These are phyloP conservation scores for Parauchenoglanis ngamensis DNA, from an alignment of 2,797 vertebrate genomes.

Conservation along the genomic window DNA sequence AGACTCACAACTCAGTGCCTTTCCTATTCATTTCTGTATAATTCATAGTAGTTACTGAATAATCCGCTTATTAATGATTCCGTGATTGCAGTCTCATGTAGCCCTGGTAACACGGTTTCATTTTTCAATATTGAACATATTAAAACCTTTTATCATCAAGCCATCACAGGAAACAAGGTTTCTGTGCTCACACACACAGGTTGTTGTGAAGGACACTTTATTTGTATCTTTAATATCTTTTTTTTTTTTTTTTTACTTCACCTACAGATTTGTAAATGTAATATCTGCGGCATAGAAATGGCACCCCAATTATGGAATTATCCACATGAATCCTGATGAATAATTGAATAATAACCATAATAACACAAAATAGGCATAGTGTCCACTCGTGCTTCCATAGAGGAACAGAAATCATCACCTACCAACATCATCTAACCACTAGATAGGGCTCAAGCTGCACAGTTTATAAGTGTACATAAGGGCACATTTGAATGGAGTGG, in stretches of 20 bases:
- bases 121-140: not conserved
- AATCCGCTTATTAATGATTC: not conserved
- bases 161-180: not conserved
- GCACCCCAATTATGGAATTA: not conserved
- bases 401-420: not conserved
- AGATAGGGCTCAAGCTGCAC: slow-evolving; percentile 37
- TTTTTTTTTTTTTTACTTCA: not conserved
- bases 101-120: not conserved
- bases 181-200: not conserved
- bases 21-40: not conserved
- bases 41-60: not conserved
- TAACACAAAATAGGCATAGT: not conserved
- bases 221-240: not conserved
- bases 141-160: too few species aligned
- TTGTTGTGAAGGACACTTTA: not conserved
- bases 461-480: not conserved
- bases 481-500: not conserved
- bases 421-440: slow-evolving; percentile 21
- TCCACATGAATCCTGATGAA: not conserved
- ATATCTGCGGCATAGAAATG: not conserved
- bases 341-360: not conserved
- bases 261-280: not conserved
- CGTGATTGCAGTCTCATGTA: not conserved
- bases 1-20: not conserved
- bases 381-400: not conserved